Conservation (phyloP, 2,113 vertebrate genomes). For the Camelus dromedarius region DNA sequence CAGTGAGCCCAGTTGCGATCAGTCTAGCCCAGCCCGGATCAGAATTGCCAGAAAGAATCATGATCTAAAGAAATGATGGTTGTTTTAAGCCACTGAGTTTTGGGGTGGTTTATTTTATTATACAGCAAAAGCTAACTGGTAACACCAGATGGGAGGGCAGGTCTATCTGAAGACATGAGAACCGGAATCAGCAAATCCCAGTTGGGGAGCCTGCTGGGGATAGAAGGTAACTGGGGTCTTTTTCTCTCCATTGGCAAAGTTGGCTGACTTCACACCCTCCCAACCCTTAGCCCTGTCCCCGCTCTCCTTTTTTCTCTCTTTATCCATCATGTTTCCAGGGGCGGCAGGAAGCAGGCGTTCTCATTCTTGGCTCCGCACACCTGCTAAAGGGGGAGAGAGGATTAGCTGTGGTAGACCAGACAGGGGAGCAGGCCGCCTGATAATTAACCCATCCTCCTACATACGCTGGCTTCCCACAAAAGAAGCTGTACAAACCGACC, state of each 20-base stretch:
- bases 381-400: background rate
- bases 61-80: background rate
- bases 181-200: background rate
- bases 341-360: background rate
- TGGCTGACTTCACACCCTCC: background rate
- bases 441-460: constrained; percentile 73
- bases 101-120: background rate
- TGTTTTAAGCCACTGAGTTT: background rate
- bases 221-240: background rate
- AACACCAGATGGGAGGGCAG: background rate
- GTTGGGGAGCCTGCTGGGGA: background rate
- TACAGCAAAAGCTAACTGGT: background rate
- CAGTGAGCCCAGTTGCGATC: background rate
- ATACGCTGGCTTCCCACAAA: constrained; percentile 58
- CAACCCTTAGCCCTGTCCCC: background rate
- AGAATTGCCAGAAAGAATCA: background rate
- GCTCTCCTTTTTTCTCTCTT: background rate
- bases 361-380: background rate
- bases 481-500: constrained; percentile 62
- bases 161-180: background rate
- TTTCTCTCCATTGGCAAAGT: background rate
- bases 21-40: background rate
- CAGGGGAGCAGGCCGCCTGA: background rate
- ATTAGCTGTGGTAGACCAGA: constrained; percentile 1
- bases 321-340: background rate